A percentile compares a stretch with the other conserved stretches of the same genome.
Conservation (phyloP, 2,888 invertebrate species). For the Barypeithes pellucidus region DNA sequence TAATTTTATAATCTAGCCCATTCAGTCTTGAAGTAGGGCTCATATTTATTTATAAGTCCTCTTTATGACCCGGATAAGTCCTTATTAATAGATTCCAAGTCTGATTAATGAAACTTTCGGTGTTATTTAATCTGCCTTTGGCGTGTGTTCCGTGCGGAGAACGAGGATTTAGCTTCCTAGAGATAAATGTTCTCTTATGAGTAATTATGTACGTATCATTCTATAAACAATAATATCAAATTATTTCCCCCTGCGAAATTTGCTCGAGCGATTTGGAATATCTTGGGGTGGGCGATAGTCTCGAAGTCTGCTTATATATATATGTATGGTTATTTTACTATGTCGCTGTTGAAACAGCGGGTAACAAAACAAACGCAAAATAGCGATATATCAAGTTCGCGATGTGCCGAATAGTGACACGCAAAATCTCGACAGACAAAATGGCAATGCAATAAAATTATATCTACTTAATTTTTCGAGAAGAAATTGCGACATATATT, state of each 20-base stretch:
- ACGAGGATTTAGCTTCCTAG: conserved; percentile 3
- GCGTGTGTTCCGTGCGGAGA: conserved; percentile 8
- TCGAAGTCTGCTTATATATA: no score
- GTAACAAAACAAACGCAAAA: no score
- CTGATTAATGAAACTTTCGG: conserved; percentile 30
- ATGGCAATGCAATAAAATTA: no score
- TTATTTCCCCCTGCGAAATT: background rate
- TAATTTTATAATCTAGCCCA: conserved; percentile 28
- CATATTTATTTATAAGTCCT: conserved; percentile 28
- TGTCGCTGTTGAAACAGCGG: no score
- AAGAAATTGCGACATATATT: no score
- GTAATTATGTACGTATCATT: conserved; percentile 2
- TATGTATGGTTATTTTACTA: no score
- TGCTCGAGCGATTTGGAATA: background rate
- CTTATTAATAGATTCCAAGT: conserved; percentile 31
- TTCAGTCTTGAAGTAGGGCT: conserved; percentile 21
- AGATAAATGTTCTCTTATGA: conserved; percentile 17
- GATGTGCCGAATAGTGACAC: no score
- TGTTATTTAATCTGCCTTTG: conserved; percentile 12
- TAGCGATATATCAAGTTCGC: no score
- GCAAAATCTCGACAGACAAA: no score
- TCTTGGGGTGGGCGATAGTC: no score
- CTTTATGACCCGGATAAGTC: conserved; percentile 26
- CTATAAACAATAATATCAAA: conserved; percentile 14
- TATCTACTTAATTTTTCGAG: no score